phyloP scores from a whole-genome alignment of 2,888 invertebrate genomes.

The Empis stercorea region DNA sequence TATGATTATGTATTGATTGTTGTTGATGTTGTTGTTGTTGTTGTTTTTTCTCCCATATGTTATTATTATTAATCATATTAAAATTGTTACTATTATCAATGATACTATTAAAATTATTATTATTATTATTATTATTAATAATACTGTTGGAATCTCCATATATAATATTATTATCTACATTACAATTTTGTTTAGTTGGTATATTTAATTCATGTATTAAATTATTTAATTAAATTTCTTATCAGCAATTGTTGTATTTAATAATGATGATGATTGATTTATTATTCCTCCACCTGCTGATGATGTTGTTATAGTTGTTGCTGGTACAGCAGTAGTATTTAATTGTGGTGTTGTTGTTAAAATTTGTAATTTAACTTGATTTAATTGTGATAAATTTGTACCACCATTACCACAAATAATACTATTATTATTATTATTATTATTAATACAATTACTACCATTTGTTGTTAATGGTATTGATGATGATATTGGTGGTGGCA shows the following conservation, averaged over 20 bases:
- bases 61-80: slow-evolving; percentile 8
- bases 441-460: too few relatives aligned
- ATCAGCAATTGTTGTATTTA: background rate
- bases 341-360: slow-evolving; percentile 1
- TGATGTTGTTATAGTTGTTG: slow-evolving; percentile 10
- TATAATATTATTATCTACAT: slow-evolving; percentile 6
- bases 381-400: background rate
- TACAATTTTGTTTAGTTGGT: slow-evolving; percentile 9
- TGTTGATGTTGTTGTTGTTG: too few relatives aligned
- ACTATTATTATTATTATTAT: too few relatives aligned
- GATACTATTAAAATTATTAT: slow-evolving; percentile 21
- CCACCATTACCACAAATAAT: too few relatives aligned
- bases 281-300: slow-evolving; percentile 15
- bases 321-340: slow-evolving; percentile 8
- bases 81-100: slow-evolving; percentile 4
- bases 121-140: slow-evolving; percentile 16
- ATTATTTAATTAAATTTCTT: background rate
- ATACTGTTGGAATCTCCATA: slow-evolving; percentile 21
- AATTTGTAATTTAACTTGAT: background rate
- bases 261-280: slow-evolving; percentile 15
- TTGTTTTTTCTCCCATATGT: too few relatives aligned
- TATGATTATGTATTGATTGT: too few relatives aligned
- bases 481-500: slow-evolving; percentile 11
- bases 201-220: background rate
- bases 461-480: slow-evolving; percentile 14